Evolutionary conservation across 2,888 invertebrate genomes (phyloP).

Genomic region (Geotrupes spiniger): DNA sequence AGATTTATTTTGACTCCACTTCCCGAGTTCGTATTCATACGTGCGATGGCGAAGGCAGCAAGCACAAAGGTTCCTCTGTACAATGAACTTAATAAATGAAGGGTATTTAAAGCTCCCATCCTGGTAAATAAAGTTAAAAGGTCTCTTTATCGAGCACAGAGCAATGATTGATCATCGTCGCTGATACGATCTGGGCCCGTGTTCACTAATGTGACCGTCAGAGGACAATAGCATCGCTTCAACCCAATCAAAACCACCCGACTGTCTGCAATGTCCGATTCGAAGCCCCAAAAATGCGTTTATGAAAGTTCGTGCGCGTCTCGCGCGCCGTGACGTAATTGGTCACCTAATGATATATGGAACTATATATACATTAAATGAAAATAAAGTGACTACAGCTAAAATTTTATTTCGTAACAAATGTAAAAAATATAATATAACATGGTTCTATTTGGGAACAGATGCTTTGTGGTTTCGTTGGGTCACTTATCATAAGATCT

Average conservation of each 20-base stretch:
- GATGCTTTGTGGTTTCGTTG: no score
- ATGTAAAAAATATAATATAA: no score
- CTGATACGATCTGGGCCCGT: constrained; percentile 5
- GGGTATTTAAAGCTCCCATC: constrained; percentile 7
- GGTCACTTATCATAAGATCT: no score
- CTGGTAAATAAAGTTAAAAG: constrained; percentile 7
- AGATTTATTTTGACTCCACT: background rate
- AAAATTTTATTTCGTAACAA: no score
- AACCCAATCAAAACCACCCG: background rate
- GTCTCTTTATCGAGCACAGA: constrained; percentile 4
- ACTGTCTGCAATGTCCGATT: background rate
- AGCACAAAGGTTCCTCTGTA: constrained; percentile 4
- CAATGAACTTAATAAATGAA: constrained; percentile 7
- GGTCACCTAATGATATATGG: no score
- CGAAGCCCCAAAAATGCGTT: no score
- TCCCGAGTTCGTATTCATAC: constrained; percentile 2
- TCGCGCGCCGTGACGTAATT: no score
- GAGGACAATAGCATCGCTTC: constrained; percentile 6
- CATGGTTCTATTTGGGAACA: no score
- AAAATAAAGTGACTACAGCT: no score
- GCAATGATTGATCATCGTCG: constrained; percentile 7
- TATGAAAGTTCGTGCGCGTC: no score
- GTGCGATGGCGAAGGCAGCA: background rate
- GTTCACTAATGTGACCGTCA: constrained; percentile 7
- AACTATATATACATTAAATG: no score